These are phyloP conservation scores for Rotaria macrura DNA, from an alignment of 2,888 invertebrate genomes.

Conservation along the genomic window DNA sequence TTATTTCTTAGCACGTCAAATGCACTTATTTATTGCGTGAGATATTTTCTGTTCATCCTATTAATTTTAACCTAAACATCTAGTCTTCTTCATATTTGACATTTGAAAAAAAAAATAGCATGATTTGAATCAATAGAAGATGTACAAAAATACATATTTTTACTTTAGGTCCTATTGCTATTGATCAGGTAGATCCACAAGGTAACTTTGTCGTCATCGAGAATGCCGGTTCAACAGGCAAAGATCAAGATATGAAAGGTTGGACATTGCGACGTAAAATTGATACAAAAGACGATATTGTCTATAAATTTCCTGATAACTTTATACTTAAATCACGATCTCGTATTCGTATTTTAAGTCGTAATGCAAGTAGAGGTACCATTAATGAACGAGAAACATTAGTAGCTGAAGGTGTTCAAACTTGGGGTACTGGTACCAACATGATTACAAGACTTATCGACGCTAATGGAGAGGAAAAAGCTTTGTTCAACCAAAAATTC, in stretches of 20 bases:
- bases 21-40: not conserved
- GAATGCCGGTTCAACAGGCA: constrained; percentile 50
- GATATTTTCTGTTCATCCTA: not conserved
- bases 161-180: constrained; percentile 42
- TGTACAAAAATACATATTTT: too few relatives aligned
- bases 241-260: constrained; percentile 33
- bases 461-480: constrained; percentile 52
- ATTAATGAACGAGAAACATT: constrained; percentile 42
- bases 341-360: constrained; percentile 43
- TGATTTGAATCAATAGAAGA: not conserved
- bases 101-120: not conserved
- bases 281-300: constrained; percentile 26
- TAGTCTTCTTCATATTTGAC: not conserved
- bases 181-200: constrained; percentile 50
- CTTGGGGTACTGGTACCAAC: constrained; percentile 52
- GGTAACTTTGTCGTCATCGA: constrained; percentile 52
- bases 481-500: constrained; percentile 36
- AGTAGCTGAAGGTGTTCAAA: constrained; percentile 43
- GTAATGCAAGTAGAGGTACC: constrained; percentile 35
- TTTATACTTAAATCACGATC: constrained; percentile 26
- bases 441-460: constrained; percentile 51
- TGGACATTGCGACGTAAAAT: constrained; percentile 28
- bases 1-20: not conserved
- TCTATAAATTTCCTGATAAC: constrained; percentile 30
- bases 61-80: not conserved